phyloP scores from a whole-genome alignment of 2,797 vertebrate genomes.

The Chelidonichthys spinosus region DNA sequence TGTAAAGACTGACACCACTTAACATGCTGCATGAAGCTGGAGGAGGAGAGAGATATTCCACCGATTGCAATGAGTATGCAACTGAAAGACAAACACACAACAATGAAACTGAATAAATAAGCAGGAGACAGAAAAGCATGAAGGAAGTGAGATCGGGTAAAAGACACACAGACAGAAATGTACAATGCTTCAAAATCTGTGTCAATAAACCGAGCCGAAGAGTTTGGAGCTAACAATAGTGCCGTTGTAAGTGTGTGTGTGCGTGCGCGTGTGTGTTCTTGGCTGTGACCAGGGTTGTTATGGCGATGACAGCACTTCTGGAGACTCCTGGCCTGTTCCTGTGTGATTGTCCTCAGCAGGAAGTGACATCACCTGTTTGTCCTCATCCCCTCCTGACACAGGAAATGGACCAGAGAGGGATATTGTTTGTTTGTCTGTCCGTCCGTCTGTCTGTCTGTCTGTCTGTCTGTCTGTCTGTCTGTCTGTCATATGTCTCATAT shows the following conservation, averaged over 20 bases:
- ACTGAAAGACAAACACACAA: conserved; percentile 23
- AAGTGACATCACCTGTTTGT: conserved; percentile 82
- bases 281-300: conserved; percentile 68
- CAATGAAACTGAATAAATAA: conserved; percentile 38
- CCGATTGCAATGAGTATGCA: conserved; percentile 7
- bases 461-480: conserved; percentile 23
- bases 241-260: conserved; percentile 27
- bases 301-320: conserved; percentile 62
- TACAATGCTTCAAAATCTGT: conserved; percentile 63
- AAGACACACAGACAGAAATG: conserved; percentile 52
- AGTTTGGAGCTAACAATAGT: conserved; percentile 73
- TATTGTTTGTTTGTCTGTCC: conserved; percentile 9
- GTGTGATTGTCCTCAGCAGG: conserved; percentile 80
- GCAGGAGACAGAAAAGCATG: conserved; percentile 32
- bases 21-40: background rate
- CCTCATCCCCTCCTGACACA: conserved; percentile 67
- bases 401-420: conserved; percentile 74
- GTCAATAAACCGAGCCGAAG: conserved; percentile 72
- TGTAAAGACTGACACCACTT: background rate
- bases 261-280: conserved; percentile 39
- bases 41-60: conserved; percentile 14
- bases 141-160: conserved; percentile 49
- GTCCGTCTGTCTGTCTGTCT: conserved; percentile 32
- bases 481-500: conserved; percentile 4
- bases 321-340: conserved; percentile 71